Percentiles rank a stretch among this genome's conserved stretches.
These are phyloP conservation scores for Pseudachorutes palmiensis DNA, from an alignment of 1,140 invertebrate genomes.

Conservation along the genomic window DNA sequence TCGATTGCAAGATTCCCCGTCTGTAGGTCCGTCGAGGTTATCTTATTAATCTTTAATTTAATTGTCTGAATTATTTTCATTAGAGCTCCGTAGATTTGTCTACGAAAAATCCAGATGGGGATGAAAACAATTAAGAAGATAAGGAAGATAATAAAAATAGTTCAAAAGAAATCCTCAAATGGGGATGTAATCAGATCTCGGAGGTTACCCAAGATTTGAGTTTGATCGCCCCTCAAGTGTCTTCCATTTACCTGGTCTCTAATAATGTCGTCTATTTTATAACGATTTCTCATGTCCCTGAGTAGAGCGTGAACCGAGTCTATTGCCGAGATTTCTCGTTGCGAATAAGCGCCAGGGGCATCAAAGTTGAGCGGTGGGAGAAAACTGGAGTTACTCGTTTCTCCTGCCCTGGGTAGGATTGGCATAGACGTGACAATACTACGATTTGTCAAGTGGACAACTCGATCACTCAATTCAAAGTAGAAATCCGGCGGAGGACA, in stretches of 20 bases:
- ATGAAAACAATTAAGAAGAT: too few species aligned
- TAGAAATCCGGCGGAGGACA: background rate
- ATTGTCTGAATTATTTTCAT: too few species aligned
- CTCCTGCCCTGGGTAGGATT: background rate
- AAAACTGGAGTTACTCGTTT: background rate
- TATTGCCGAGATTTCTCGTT: background rate
- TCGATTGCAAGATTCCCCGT: too few species aligned
- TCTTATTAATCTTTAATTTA: too few species aligned
- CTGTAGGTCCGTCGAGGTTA: too few species aligned
- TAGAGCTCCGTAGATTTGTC: too few species aligned
- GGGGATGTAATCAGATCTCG: background rate
- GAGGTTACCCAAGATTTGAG: background rate
- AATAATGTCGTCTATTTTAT: background rate
- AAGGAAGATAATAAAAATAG: too few species aligned
- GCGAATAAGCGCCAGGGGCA: background rate
- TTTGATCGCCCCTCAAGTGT: background rate
- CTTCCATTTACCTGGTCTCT: background rate
- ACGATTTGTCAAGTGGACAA: background rate
- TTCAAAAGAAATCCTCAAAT: background rate
- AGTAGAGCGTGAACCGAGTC: background rate
- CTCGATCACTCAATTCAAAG: background rate
- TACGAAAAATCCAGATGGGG: too few species aligned
- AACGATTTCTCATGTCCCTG: background rate
- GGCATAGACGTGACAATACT: background rate
- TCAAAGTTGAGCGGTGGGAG: background rate